Conservation (phyloP, 2,888 invertebrate genomes). For the Branchellion lobata region DNA sequence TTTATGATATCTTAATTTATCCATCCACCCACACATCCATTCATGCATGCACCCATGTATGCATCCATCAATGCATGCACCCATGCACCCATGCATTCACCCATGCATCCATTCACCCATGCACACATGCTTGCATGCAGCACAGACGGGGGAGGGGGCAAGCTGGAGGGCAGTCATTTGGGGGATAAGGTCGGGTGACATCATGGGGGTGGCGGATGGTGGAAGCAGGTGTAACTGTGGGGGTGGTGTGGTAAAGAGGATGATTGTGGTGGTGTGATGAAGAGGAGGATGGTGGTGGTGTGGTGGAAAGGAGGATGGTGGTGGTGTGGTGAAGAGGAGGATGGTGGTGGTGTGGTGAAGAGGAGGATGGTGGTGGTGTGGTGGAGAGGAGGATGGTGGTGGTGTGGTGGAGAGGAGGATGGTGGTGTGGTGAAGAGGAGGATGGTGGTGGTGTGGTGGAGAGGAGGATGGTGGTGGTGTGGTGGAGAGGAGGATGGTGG, state of each 20-base stretch:
- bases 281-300: slow-evolving; percentile 3
- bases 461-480: no score
- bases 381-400: slow-evolving; percentile 37
- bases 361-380: not conserved
- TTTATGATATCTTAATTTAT: no score
- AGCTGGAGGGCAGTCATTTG: slow-evolving; percentile 8
- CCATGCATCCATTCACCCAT: not conserved
- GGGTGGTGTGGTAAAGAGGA: slow-evolving; percentile 22
- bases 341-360: not conserved
- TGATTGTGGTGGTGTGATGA: not conserved
- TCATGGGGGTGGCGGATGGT: slow-evolving; percentile 26
- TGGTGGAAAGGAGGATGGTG: not conserved
- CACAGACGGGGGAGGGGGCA: not conserved
- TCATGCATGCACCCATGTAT: not conserved
- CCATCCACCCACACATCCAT: no score
- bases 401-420: no score
- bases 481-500: no score
- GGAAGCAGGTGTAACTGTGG: not conserved
- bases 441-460: no score
- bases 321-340: not conserved
- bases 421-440: no score
- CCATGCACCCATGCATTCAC: no score
- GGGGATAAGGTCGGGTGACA: slow-evolving; percentile 27
- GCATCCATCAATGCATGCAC: not conserved
- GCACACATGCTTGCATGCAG: not conserved